Conservation (phyloP, 2,113 vertebrate genomes). For the Verasper variegatus region DNA sequence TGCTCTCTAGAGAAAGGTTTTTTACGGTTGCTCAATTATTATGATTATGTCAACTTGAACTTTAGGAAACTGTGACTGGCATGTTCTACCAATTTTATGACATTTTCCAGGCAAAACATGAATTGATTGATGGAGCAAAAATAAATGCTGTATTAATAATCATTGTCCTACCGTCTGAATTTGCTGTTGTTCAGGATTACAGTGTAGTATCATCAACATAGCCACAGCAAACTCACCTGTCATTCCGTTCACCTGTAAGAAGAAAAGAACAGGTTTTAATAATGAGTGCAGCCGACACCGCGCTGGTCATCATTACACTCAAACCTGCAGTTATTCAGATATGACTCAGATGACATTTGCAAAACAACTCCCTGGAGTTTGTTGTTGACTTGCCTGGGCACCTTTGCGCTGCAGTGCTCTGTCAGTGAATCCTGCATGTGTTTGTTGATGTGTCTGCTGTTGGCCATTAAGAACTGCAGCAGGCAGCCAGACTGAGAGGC, state of each 20-base stretch:
- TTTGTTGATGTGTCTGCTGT: constrained; percentile 33
- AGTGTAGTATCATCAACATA: too few species aligned
- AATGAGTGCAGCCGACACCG: neutral
- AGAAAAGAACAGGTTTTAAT: neutral
- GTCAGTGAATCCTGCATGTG: constrained; percentile 31
- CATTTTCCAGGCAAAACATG: too few species aligned
- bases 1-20: neutral
- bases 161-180: neutral
- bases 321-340: neutral
- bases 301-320: neutral
- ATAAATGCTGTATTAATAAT: too few species aligned
- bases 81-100: neutral
- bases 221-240: neutral
- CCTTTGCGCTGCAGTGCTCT: constrained; percentile 1
- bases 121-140: too few species aligned
- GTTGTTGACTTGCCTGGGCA: constrained; percentile 4
- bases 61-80: neutral
- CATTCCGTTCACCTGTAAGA: neutral
- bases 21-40: neutral
- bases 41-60: too few species aligned
- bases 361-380: neutral
- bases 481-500: constrained; percentile 35
- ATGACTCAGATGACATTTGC: constrained; percentile 1
- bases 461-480: constrained; percentile 49
- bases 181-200: neutral